Evolutionary conservation across 2,797 vertebrate species (phyloP), one percentile per base, ranked within the genome.

Genomic region (Melanotaenia pygmaea): DNA sequence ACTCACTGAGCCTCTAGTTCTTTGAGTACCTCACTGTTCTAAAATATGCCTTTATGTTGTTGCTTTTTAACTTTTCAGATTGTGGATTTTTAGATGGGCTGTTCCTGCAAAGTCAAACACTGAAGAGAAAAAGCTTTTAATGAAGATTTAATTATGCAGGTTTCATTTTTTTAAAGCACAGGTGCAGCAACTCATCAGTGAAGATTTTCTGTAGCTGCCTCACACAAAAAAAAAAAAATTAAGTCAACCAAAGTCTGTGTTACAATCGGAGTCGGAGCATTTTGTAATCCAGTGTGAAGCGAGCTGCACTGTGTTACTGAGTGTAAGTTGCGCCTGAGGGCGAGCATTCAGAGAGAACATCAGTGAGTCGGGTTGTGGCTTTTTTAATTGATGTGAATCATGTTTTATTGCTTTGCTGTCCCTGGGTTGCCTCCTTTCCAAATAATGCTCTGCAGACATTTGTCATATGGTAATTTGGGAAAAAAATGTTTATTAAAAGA

Each of bases 1-100:
- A 83, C 69, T 89, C 77, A 14, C 58, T 32, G 43, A 74, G 59
- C 75, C 8, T 59, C 35, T 0, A 32, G 54, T 59, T 37, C 47
- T 74, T 65, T 34, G 13, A 69, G 40, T 28, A 58, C 18, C 34
- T 43, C 11, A 14, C 22, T 24, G 3, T 53, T 37, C 20, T 43
- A 38, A 76, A 71, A 64, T 20, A 28, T 0, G 13, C 0, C 18
- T 56, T 63, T 38, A 1, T 43, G 4, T 47, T 20, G 22, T 20
- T 20, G 22, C 14, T 10, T n/a, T 24, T n/a, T 45, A 43, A 43
- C 40, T 16, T 43, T 43, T 43, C 40, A 26, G 10, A 54, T 66
- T 43, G 1, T 12, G 28, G 7, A 24, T 4, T 16, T 26, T n/a
- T 60, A 13, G 32, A 16, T 12, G 10, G 4, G 34, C 32, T 37